Percentiles rank a stretch among this genome's conserved stretches.
These are phyloP conservation scores for Apantesis nais DNA, from an alignment of 2,888 invertebrate genomes.

Conservation along the genomic window DNA sequence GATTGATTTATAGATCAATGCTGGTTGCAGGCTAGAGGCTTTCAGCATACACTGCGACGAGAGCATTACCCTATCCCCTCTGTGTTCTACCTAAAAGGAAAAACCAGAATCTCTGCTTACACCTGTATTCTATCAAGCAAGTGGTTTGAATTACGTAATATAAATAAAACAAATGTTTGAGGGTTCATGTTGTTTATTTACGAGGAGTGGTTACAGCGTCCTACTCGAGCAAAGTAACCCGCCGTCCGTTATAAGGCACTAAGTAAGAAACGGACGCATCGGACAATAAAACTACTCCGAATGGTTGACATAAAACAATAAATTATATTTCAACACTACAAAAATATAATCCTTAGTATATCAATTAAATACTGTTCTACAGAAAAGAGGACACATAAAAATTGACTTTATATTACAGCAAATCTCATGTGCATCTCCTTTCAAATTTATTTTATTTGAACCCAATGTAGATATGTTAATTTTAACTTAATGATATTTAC, in stretches of 20 bases:
- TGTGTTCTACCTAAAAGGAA: no score
- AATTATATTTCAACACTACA: slow-evolving; percentile 60
- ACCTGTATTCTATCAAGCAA: neutral
- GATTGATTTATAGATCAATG: no score
- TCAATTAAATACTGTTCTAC: slow-evolving; percentile 38
- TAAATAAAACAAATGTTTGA: slow-evolving; percentile 45
- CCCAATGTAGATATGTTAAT: slow-evolving; percentile 70
- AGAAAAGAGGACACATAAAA: slow-evolving; percentile 25
- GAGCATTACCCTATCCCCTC: neutral
- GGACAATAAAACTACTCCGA: slow-evolving; percentile 54
- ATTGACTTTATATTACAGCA: slow-evolving; percentile 16
- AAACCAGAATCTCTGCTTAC: neutral
- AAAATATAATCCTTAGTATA: slow-evolving; percentile 66
- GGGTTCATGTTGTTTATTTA: slow-evolving; percentile 62
- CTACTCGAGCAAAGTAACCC: slow-evolving; percentile 78
- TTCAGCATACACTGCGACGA: neutral
- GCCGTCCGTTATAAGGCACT: slow-evolving; percentile 81
- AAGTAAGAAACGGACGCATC: slow-evolving; percentile 73
- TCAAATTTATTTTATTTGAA: slow-evolving; percentile 55
- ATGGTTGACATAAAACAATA: slow-evolving; percentile 36
- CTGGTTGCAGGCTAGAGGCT: neutral
- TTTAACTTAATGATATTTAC: slow-evolving; percentile 70
- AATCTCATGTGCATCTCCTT: slow-evolving; percentile 24
- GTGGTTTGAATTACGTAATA: neutral
- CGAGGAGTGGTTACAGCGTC: slow-evolving; percentile 67